phyloP scores from a whole-genome alignment of 2,888 invertebrate genomes.

The Cataglyphis altisquamis region DNA sequence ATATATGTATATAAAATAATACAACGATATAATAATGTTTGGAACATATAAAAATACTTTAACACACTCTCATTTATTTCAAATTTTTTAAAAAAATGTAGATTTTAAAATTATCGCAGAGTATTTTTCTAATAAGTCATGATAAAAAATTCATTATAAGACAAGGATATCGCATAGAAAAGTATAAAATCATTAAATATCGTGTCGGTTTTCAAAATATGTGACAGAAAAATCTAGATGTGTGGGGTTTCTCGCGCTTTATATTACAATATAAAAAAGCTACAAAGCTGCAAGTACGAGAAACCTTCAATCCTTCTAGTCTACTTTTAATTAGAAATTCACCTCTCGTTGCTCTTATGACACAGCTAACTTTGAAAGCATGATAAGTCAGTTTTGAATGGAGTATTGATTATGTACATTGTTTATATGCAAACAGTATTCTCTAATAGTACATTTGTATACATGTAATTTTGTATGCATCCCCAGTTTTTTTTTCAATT shows the following conservation, averaged over 20 bases:
- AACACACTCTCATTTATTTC: not conserved
- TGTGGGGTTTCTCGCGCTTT: constrained; percentile 17
- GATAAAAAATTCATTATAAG: not conserved
- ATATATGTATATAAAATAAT: not conserved
- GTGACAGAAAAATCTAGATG: not conserved
- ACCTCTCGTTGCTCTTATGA: constrained; percentile 18
- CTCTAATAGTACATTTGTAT: constrained; percentile 80
- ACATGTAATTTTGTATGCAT: constrained; percentile 77
- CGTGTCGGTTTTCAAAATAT: not conserved
- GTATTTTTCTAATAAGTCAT: not conserved
- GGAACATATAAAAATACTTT: not conserved
- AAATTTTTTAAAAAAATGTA: constrained; percentile 2
- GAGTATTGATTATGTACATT: constrained; percentile 76
- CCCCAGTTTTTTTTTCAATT: constrained; percentile 73
- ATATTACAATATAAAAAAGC: constrained; percentile 42
- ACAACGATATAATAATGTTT: not conserved
- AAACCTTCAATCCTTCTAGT: constrained; percentile 14
- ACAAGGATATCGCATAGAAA: not conserved
- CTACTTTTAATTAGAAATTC: constrained; percentile 33
- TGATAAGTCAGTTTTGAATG: constrained; percentile 75
- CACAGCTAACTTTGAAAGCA: constrained; percentile 51
- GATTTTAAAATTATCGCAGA: not conserved
- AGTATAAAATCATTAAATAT: constrained; percentile 1
- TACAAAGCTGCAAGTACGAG: constrained; percentile 36
- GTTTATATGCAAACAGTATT: constrained; percentile 77